Conservation (phyloP, 2,888 invertebrate species). For the Aproaerema taeniolella region DNA sequence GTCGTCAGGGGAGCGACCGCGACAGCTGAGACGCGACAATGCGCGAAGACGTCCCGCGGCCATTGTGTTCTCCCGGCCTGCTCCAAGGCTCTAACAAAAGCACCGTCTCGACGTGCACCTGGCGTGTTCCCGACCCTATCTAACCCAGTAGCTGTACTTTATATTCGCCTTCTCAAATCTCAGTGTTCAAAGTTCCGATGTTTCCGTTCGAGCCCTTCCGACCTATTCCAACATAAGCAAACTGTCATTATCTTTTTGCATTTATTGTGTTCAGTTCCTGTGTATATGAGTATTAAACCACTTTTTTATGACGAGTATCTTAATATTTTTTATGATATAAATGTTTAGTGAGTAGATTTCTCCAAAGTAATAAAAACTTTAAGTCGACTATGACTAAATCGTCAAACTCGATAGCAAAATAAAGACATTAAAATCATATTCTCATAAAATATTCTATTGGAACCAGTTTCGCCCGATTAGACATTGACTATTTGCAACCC, state of each 20-base stretch:
- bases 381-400: slow-evolving; percentile 18
- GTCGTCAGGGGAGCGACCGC: slow-evolving; percentile 47
- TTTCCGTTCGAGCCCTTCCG: slow-evolving; percentile 46
- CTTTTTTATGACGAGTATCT: neutral
- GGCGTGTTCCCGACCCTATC: slow-evolving; percentile 53
- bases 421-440: slow-evolving; percentile 28
- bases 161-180: slow-evolving; percentile 34
- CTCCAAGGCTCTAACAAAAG: slow-evolving; percentile 37
- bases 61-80: slow-evolving; percentile 55
- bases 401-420: slow-evolving; percentile 27
- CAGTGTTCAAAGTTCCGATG: slow-evolving; percentile 19
- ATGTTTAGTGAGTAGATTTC: neutral
- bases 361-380: neutral
- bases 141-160: slow-evolving; percentile 40
- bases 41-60: slow-evolving; percentile 70
- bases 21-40: slow-evolving; percentile 72
- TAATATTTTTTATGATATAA: neutral
- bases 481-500: slow-evolving; percentile 66
- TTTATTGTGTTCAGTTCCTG: slow-evolving; percentile 3
- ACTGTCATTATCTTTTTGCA: slow-evolving; percentile 13
- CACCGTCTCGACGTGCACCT: slow-evolving; percentile 67
- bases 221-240: slow-evolving; percentile 24
- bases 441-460: slow-evolving; percentile 30
- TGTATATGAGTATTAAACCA: neutral
- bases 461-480: slow-evolving; percentile 64